Evolutionary conservation across 2,888 invertebrate genomes (phyloP), one percentile per base, ranked within the genome.

Genomic region (Parapristionchus giblindavisi): DNA sequence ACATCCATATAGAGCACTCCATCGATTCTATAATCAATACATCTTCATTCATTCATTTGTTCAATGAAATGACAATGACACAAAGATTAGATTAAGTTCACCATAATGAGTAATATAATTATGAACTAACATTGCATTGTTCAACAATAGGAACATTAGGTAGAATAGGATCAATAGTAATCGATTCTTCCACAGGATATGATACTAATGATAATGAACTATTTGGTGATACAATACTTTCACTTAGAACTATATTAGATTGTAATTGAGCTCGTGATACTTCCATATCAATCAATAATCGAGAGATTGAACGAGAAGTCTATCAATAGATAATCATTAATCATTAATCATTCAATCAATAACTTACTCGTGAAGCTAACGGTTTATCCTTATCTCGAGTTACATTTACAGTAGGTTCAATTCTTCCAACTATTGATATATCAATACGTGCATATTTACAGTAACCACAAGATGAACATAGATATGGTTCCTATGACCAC

Each of bases 401-500:
- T 17, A 52, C 89, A 90, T 98, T 97, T 0, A 98, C 89, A 29
- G 96, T 96, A 89, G 95, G 97, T 87, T 95, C 96, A 0, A 95
- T 93, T 32, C 94, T 92, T 5, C 94, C 95, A 5, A 93, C 93
- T 76, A 97, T 91, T 14, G 94, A 94, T 89, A 96, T 95, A 90
- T 99, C 98, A 89, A 98, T 97, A 90, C 98, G 96, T 48, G 97
- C 98, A 89, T 98, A 98, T 90, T 98, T 98, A 91, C 98, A 99
- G 90, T 96, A 98, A 0, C 98, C 98, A 89, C 99, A 99, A 4
- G 96, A 94, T 89, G 97, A 97, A 88, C 99, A 99, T 34, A 99
- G 90, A 92, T 98, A 99, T 0, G 98, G 98, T 90, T 98, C 98
- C 89, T 75, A 48, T 52, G 6, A 32, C 6, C 60, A 24, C 14